Conservation (phyloP, 2,888 invertebrate species). For the Atherix ibis region DNA sequence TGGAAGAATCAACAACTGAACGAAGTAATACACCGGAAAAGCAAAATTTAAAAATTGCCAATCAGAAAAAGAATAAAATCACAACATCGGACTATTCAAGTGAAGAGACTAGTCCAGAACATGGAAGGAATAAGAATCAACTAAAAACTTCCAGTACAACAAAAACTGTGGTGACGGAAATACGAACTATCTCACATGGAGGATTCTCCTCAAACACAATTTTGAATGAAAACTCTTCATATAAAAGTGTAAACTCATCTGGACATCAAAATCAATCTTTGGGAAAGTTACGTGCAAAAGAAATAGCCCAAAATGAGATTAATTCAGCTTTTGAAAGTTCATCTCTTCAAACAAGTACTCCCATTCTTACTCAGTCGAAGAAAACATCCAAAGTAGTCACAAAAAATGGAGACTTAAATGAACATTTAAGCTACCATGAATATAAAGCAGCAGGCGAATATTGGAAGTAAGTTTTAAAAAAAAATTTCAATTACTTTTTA, state of each 20-base stretch:
- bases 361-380: neutral
- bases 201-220: neutral
- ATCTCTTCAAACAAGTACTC: constrained; percentile 1
- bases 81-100: constrained; percentile 42
- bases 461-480: constrained; percentile 72
- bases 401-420: neutral
- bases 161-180: neutral
- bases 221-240: neutral
- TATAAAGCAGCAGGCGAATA: constrained; percentile 47
- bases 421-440: neutral
- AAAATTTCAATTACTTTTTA: too few relatives aligned
- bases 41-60: too few relatives aligned
- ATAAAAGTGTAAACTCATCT: neutral
- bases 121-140: constrained; percentile 4
- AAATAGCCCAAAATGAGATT: constrained; percentile 1
- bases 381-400: neutral
- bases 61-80: constrained; percentile 5
- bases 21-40: too few relatives aligned
- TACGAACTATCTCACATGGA: neutral
- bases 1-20: too few relatives aligned
- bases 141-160: constrained; percentile 1
- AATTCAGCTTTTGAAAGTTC: neutral
- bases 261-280: neutral
- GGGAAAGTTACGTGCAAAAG: neutral
- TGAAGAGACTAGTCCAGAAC: constrained; percentile 33